A percentile compares a stretch with the other conserved stretches of the same genome.
Evolutionary conservation across 1,140 invertebrate genomes (phyloP).

Genomic region (Agrypnia vestita): DNA sequence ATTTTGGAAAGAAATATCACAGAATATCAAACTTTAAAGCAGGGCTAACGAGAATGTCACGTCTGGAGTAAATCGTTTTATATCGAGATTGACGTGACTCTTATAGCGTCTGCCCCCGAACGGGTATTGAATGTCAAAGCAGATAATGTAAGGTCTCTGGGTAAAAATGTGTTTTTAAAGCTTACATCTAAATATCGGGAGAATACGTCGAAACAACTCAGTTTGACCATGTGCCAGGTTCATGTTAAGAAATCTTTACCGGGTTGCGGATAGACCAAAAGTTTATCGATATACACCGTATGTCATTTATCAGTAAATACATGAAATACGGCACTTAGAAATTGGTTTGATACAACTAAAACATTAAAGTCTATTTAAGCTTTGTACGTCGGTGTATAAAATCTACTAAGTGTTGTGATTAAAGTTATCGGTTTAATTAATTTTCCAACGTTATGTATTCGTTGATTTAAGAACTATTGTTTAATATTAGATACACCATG

Average conservation of each 20-base stretch:
- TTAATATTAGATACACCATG: too few species aligned
- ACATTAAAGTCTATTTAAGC: too few species aligned
- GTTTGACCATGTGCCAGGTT: neutral
- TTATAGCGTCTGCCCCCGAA: slow-evolving; percentile 4
- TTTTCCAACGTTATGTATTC: too few species aligned
- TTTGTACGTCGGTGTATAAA: too few species aligned
- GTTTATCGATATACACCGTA: slow-evolving; percentile 34
- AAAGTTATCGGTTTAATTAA: too few species aligned
- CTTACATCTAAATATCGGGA: neutral
- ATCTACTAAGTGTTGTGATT: too few species aligned
- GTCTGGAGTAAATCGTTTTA: slow-evolving; percentile 45
- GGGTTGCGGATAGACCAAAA: neutral
- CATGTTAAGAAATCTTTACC: neutral
- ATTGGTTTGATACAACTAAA: neutral
- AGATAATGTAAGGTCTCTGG: neutral
- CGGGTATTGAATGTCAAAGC: neutral
- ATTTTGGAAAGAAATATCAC: slow-evolving; percentile 36
- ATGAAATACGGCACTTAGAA: slow-evolving; percentile 22
- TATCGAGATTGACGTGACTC: slow-evolving; percentile 44
- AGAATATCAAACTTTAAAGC: slow-evolving; percentile 43
- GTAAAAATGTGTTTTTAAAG: neutral
- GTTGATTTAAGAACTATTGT: too few species aligned
- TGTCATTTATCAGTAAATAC: slow-evolving; percentile 38
- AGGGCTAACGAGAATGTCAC: slow-evolving; percentile 41
- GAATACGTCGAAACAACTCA: neutral